These are phyloP conservation scores for Nemapogon koenigi DNA, from an alignment of 2,888 invertebrate species.

Conservation along the genomic window DNA sequence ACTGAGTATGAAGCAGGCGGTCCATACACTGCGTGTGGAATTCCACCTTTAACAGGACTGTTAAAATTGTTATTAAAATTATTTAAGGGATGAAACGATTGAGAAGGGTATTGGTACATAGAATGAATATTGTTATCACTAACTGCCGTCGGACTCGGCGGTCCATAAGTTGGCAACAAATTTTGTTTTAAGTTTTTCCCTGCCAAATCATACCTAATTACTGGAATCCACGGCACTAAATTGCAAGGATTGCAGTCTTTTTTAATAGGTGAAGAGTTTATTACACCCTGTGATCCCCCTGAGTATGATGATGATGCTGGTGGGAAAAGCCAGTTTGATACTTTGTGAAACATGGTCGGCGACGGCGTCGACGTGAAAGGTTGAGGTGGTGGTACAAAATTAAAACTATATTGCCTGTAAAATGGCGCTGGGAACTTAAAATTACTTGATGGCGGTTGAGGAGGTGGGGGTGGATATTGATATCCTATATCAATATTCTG, in stretches of 20 bases:
- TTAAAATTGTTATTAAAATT: constrained; percentile 10
- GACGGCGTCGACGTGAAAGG: constrained; percentile 46
- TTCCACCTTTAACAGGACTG: constrained; percentile 21
- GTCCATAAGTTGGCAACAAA: constrained; percentile 42
- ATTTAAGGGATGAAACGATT: constrained; percentile 7
- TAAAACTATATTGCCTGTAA: constrained; percentile 54
- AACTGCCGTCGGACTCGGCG: constrained; percentile 44
- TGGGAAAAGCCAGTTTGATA: constrained; percentile 69
- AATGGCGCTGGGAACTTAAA: constrained; percentile 55
- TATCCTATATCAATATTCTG: constrained; percentile 40
- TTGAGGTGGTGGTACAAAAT: constrained; percentile 51
- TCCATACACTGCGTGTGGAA: constrained; percentile 36
- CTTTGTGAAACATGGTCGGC: constrained; percentile 63
- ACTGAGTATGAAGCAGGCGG: constrained; percentile 18
- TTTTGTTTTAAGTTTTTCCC: constrained; percentile 36
- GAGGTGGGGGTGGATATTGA: constrained; percentile 29
- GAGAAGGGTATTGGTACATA: constrained; percentile 21
- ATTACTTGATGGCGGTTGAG: constrained; percentile 25
- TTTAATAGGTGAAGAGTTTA: constrained; percentile 30
- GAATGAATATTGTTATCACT: constrained; percentile 29
- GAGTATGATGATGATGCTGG: constrained; percentile 38
- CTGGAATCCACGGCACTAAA: constrained; percentile 82
- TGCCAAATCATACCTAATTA: constrained; percentile 57
- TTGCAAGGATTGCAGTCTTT: constrained; percentile 80
- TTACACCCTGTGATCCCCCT: constrained; percentile 18